These are phyloP conservation scores for Paraescarpia echinospica DNA, from an alignment of 1,140 invertebrate genomes.

Conservation along the genomic window DNA sequence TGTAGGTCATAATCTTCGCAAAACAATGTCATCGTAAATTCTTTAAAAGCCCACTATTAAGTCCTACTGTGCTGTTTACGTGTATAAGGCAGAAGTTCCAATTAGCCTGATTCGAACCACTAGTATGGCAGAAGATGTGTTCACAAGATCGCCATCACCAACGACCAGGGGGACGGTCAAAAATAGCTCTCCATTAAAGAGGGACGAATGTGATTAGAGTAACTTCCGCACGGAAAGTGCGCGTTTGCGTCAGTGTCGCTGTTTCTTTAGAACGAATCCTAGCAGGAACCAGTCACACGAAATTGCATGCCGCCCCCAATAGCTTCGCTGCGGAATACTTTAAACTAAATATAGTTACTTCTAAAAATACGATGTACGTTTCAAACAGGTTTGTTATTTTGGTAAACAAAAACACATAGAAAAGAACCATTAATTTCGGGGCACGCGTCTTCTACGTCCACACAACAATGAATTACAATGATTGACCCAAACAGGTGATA, in stretches of 20 bases:
- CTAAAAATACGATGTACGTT: background rate
- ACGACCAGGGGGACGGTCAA: background rate
- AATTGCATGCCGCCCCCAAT: background rate
- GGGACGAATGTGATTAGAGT: background rate
- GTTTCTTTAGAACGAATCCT: background rate
- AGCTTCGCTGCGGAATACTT: background rate
- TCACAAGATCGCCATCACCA: background rate
- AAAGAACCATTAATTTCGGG: background rate
- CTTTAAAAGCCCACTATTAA: background rate
- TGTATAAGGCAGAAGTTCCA: background rate
- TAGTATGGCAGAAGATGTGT: background rate
- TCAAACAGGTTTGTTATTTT: background rate
- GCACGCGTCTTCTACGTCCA: background rate
- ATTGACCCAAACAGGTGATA: too few relatives aligned
- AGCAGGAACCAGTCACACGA: background rate
- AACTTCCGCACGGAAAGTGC: background rate
- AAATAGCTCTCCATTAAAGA: constrained; percentile 5
- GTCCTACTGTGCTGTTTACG: background rate
- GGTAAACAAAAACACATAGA: background rate
- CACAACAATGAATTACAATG: too few relatives aligned
- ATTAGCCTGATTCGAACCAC: background rate
- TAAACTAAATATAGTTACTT: background rate
- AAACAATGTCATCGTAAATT: background rate
- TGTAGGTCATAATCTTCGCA: background rate
- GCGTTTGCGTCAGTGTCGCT: background rate